Conservation (phyloP, 2,113 vertebrate genomes). For the Mastomys natalensis region DNA sequence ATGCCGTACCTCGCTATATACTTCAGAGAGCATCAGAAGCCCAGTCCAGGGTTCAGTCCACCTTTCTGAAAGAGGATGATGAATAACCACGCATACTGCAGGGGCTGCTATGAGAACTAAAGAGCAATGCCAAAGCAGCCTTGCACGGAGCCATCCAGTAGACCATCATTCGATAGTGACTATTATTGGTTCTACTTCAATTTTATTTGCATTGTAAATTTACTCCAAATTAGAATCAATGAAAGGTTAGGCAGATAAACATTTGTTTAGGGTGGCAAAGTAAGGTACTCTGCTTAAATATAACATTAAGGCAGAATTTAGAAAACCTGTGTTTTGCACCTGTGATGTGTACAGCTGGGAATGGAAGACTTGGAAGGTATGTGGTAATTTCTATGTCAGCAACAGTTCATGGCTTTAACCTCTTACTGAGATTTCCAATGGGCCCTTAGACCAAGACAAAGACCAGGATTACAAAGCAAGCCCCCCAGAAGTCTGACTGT, state of each 20-base stretch:
- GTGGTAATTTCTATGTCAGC: background rate
- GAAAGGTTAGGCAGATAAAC: conserved; percentile 16
- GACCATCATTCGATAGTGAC: background rate
- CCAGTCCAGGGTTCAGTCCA: background rate
- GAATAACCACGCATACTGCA: background rate
- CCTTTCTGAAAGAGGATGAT: background rate
- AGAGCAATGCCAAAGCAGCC: background rate
- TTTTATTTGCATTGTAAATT: background rate
- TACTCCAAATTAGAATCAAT: conserved; percentile 39
- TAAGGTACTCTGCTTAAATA: background rate
- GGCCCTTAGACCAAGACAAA: background rate
- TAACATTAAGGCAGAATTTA: background rate
- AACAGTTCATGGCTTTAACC: background rate
- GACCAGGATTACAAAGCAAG: background rate
- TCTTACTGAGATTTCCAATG: background rate
- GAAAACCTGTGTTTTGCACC: background rate
- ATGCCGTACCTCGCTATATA: fast-evolving
- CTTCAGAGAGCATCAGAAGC: background rate
- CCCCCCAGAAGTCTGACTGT: background rate
- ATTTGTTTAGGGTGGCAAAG: background rate
- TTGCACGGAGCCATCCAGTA: background rate
- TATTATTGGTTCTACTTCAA: background rate
- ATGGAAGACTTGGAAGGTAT: background rate
- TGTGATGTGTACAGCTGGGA: background rate
- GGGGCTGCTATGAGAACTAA: background rate